phyloP scores from a whole-genome alignment of 2,797 vertebrate species.

The Amblyopsis hoosieri region DNA sequence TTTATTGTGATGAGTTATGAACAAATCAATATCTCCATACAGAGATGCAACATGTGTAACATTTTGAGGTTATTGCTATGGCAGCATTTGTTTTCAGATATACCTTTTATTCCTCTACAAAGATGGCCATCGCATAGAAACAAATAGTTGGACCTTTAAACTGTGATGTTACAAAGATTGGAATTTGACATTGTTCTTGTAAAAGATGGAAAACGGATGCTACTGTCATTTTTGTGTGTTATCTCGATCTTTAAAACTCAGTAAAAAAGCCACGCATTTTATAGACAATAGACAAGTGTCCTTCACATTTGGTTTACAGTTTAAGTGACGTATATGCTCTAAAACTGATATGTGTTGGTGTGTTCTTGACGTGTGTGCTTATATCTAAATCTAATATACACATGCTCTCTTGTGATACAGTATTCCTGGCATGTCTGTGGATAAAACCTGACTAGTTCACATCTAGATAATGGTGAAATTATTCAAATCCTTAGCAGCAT shows the following conservation, averaged over 20 bases:
- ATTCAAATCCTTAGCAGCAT: conserved; percentile 1
- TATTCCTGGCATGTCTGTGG: neutral
- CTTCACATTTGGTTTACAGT: conserved; percentile 13
- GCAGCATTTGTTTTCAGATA: too few relatives aligned
- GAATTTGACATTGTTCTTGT: conserved; percentile 44
- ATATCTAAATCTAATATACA: conserved; percentile 45
- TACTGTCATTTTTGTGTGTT: conserved; percentile 15
- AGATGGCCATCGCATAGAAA: neutral
- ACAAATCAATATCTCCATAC: too few relatives aligned
- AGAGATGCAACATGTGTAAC: too few relatives aligned
- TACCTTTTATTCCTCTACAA: too few relatives aligned
- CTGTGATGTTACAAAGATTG: conserved; percentile 38
- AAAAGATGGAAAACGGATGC: conserved; percentile 23
- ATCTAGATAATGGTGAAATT: conserved; percentile 16
- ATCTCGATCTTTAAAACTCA: conserved; percentile 10
- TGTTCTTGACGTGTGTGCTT: neutral
- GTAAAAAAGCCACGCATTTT: too few relatives aligned
- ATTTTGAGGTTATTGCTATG: too few relatives aligned
- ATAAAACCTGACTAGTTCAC: conserved; percentile 1
- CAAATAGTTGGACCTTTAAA: conserved; percentile 33
- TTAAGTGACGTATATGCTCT: neutral
- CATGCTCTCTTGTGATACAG: conserved; percentile 24
- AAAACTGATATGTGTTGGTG: neutral
- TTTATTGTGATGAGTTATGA: too few relatives aligned
- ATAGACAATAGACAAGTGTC: neutral